A percentile compares a stretch with the other conserved stretches of the same genome.
Evolutionary conservation across 2,113 vertebrate species (phyloP).

Genomic region (Stegastes partitus): DNA sequence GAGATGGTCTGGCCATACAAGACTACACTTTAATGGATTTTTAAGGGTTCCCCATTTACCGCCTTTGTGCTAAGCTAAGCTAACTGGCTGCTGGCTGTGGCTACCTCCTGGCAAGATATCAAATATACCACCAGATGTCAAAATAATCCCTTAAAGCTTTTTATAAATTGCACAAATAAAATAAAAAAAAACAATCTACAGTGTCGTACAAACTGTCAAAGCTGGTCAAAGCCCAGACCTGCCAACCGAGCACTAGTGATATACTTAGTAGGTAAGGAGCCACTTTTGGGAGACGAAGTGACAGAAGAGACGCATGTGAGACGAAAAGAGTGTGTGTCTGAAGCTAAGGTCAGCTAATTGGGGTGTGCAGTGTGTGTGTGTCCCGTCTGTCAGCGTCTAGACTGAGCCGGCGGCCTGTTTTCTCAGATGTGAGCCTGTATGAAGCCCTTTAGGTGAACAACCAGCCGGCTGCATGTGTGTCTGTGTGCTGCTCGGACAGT

Average conservation of each 20-base stretch:
- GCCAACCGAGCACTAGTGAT: background rate
- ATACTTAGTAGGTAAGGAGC: background rate
- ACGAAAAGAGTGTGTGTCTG: conserved; percentile 31
- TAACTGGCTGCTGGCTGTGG: background rate
- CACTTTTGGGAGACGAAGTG: conserved; percentile 45
- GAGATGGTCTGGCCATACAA: no score
- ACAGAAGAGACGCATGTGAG: conserved; percentile 33
- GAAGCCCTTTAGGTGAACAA: conserved; percentile 58
- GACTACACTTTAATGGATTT: no score
- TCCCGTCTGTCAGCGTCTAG: conserved; percentile 67
- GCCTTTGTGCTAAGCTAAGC: background rate
- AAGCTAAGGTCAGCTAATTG: conserved; percentile 65
- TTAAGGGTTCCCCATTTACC: background rate
- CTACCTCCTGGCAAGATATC: background rate
- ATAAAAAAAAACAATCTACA: no score
- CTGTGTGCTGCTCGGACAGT: background rate
- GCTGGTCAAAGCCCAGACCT: background rate
- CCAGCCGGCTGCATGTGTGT: conserved; percentile 23
- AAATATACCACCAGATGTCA: no score
- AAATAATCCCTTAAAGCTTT: no score
- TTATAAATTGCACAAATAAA: no score
- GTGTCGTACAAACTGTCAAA: background rate
- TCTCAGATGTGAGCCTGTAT: conserved; percentile 71
- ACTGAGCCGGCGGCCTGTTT: conserved; percentile 60
- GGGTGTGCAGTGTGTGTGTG: conserved; percentile 57